phyloP scores from a whole-genome alignment of 2,888 invertebrate species.

The Diarsia rubi region DNA sequence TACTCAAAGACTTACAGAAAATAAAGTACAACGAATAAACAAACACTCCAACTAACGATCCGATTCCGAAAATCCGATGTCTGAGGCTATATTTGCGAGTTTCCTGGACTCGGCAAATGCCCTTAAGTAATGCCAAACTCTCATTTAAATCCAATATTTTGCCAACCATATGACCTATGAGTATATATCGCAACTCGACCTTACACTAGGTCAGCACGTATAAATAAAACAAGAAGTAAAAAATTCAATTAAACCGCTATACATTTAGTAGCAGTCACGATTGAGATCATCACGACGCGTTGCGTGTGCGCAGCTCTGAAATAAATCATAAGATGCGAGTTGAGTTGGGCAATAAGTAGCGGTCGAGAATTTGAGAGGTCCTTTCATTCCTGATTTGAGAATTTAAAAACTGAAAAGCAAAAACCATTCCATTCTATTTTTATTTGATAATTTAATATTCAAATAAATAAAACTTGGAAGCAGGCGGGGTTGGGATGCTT shows the following conservation, averaged over 20 bases:
- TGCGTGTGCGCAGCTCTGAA: slow-evolving; percentile 44
- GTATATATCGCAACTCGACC: not conserved
- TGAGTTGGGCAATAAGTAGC: slow-evolving; percentile 40
- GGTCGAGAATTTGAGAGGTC: slow-evolving; percentile 34
- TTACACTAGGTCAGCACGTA: slow-evolving; percentile 23
- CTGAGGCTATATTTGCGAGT: too few species aligned
- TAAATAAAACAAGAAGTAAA: slow-evolving; percentile 48
- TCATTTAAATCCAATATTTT: not conserved
- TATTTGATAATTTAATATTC: too few species aligned
- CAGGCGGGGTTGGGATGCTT: too few species aligned
- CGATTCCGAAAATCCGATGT: too few species aligned
- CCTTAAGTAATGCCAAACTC: not conserved
- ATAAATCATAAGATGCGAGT: slow-evolving; percentile 42
- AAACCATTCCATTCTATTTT: too few species aligned
- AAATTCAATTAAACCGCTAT: slow-evolving; percentile 54
- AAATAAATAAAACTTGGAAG: too few species aligned
- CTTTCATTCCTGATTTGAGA: not conserved
- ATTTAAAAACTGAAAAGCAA: too few species aligned
- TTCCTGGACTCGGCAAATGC: too few species aligned
- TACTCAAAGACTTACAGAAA: too few species aligned
- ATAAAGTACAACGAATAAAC: too few species aligned
- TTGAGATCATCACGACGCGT: slow-evolving; percentile 51
- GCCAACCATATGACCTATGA: not conserved
- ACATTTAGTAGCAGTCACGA: slow-evolving; percentile 63
- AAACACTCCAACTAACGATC: too few species aligned